Conservation (phyloP, 2,113 vertebrate genomes). For the Theristicus caerulescens region DNA sequence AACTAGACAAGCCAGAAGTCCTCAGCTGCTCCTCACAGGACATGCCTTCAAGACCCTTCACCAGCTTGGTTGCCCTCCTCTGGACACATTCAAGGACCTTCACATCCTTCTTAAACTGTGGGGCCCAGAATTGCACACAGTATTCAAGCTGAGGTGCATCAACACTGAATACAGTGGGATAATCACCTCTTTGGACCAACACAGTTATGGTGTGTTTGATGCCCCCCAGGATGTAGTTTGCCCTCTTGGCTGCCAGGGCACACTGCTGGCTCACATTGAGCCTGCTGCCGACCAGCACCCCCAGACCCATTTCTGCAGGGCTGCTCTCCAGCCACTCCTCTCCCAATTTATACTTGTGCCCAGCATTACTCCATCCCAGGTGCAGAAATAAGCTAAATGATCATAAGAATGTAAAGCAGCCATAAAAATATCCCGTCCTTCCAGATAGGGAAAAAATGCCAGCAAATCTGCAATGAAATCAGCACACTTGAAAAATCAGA, state of each 20-base stretch:
- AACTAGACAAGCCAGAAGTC: background rate
- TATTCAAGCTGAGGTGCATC: background rate
- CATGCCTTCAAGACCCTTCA: background rate
- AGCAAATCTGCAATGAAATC: background rate
- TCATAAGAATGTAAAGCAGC: background rate
- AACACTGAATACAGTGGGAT: fast-evolving
- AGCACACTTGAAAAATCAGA: background rate
- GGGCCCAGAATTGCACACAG: background rate
- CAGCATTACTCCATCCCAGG: fast-evolving
- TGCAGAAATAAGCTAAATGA: background rate
- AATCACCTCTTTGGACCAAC: background rate
- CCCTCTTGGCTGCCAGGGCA: background rate
- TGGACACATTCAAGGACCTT: background rate
- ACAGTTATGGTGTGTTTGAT: background rate
- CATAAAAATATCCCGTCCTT: background rate
- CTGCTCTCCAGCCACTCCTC: background rate
- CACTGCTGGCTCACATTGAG: background rate
- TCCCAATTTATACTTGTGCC: background rate
- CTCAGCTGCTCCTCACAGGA: background rate
- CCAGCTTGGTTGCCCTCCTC: background rate
- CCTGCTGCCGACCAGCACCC: background rate
- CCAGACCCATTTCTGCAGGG: background rate
- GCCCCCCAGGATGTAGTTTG: background rate
- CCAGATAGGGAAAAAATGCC: background rate
- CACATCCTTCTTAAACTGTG: background rate